phyloP scores from a whole-genome alignment of 2,888 invertebrate species.

The Trachelus tabidus region DNA sequence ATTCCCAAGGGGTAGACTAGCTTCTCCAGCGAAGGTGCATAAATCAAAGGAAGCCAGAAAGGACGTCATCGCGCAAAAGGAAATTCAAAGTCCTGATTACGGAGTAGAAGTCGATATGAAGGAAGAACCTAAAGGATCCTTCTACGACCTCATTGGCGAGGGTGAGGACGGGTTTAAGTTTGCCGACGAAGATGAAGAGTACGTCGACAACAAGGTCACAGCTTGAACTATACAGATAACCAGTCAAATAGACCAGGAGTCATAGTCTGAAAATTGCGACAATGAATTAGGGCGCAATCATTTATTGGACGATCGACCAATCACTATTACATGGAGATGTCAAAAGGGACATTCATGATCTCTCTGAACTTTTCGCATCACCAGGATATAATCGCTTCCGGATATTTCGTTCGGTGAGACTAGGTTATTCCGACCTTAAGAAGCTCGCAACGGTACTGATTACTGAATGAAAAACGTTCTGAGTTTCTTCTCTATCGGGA shows the following conservation, averaged over 20 bases:
- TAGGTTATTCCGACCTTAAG: neutral
- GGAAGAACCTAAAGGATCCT: slow-evolving; percentile 46
- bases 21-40: slow-evolving; percentile 48
- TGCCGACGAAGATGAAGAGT: slow-evolving; percentile 59
- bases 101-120: slow-evolving; percentile 50
- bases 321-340: neutral
- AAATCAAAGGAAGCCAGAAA: slow-evolving; percentile 36
- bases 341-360: neutral
- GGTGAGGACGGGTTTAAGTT: slow-evolving; percentile 57
- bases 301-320: neutral
- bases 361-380: neutral
- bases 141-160: slow-evolving; percentile 53
- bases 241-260: neutral
- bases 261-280: neutral
- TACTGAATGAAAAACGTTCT: neutral
- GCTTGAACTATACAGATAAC: slow-evolving; percentile 28
- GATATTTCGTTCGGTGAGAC: neutral
- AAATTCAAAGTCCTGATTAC: slow-evolving; percentile 51
- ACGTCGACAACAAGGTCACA: slow-evolving; percentile 53
- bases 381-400: neutral
- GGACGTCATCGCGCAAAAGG: slow-evolving; percentile 33
- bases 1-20: slow-evolving; percentile 42
- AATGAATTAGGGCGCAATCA: neutral
- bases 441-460: neutral
- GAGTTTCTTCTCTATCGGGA: neutral